Conservation (phyloP, 2,888 invertebrate genomes). For the Gastracanthus pulcherrimus region DNA sequence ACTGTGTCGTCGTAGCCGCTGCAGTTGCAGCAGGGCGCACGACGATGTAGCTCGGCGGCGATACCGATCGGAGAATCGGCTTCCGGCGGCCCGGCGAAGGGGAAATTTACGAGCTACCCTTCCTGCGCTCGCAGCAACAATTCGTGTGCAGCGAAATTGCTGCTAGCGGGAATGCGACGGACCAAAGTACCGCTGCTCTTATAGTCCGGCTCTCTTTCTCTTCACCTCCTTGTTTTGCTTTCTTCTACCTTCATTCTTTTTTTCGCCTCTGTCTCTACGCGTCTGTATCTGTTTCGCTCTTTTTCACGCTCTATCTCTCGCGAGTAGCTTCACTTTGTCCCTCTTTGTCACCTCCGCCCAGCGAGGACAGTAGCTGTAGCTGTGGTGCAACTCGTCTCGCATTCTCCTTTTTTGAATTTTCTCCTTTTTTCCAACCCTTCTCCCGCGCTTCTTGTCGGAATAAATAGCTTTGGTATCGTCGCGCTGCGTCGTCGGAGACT, state of each 20-base stretch:
- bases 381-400: background rate
- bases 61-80: conserved; percentile 53
- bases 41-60: too few relatives aligned
- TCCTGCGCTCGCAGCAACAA: background rate
- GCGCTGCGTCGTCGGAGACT: background rate
- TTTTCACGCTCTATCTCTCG: conserved; percentile 27
- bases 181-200: conserved; percentile 39
- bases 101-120: conserved; percentile 60
- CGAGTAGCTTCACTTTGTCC: conserved; percentile 17
- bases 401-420: background rate
- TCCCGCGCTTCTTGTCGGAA: conserved; percentile 20
- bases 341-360: conserved; percentile 18
- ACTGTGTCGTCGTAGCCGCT: background rate
- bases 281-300: conserved; percentile 26
- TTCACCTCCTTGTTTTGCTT: conserved; percentile 10
- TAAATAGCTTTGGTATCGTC: conserved; percentile 45
- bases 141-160: conserved; percentile 1
- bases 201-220: background rate
- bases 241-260: conserved; percentile 27
- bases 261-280: background rate
- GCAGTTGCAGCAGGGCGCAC: background rate
- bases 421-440: background rate
- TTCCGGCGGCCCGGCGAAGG: conserved; percentile 48
- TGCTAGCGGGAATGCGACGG: conserved; percentile 45
- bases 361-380: background rate